Conservation (phyloP, 2,113 vertebrate species). For the Labrus mixtus region DNA sequence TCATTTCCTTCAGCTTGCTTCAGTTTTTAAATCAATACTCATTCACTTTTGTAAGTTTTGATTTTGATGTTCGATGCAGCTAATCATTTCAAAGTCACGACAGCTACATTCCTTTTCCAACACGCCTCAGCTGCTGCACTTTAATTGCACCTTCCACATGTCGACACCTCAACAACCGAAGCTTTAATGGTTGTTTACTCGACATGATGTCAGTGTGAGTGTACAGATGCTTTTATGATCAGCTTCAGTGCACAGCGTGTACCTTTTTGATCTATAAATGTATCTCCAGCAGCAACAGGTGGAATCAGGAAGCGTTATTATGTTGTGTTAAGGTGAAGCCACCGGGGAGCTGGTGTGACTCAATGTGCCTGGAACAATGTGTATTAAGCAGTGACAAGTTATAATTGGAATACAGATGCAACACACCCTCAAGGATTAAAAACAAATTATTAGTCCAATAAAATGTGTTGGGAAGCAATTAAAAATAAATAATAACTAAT, state of each 20-base stretch:
- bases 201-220: background rate
- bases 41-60: background rate
- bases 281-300: background rate
- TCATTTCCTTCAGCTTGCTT: too few species aligned
- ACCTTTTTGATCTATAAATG: background rate
- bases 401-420: background rate
- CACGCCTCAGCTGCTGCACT: background rate
- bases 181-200: conserved; percentile 11
- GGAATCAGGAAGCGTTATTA: conserved; percentile 9
- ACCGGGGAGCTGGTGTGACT: background rate
- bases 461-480: background rate
- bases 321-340: background rate
- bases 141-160: background rate
- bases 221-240: background rate
- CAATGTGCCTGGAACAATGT: background rate
- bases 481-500: too few species aligned
- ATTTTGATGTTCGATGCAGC: background rate
- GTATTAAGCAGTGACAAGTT: background rate
- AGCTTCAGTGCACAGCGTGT: background rate
- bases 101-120: background rate
- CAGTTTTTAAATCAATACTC: background rate
- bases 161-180: background rate
- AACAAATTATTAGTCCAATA: background rate
- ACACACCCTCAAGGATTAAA: background rate
- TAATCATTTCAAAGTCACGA: background rate